A percentile compares a stretch with the other conserved stretches of the same genome.
Conservation (phyloP, 2,113 vertebrate species). For the Glareola pratincola region DNA sequence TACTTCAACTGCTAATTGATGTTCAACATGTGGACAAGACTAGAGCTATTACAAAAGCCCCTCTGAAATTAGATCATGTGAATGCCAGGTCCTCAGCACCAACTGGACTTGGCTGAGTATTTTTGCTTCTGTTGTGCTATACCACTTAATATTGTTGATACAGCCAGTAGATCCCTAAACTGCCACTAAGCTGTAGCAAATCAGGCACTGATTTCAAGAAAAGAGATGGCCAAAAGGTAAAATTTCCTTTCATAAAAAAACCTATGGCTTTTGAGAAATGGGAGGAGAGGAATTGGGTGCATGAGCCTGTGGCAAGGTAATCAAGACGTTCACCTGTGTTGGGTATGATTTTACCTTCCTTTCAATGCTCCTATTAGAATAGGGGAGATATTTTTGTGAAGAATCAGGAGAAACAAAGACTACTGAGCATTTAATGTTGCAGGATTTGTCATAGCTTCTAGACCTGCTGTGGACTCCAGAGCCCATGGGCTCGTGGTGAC, state of each 20-base stretch:
- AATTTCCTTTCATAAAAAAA: not conserved
- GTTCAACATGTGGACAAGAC: not conserved
- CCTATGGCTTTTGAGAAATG: not conserved
- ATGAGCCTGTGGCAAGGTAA: not conserved
- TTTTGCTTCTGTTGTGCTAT: not conserved
- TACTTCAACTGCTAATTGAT: not conserved
- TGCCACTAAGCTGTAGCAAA: not conserved
- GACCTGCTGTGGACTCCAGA: not conserved
- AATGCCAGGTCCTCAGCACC: not conserved
- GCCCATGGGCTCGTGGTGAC: not conserved
- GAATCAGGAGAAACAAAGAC: not conserved
- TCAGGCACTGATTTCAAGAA: not conserved
- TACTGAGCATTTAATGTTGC: not conserved
- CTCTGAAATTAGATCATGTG: not conserved
- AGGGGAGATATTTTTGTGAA: not conserved
- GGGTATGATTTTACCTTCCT: not conserved
- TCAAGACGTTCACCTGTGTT: not conserved
- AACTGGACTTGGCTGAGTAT: not conserved
- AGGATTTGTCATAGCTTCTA: not conserved
- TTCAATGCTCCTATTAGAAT: not conserved
- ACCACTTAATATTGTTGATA: not conserved
- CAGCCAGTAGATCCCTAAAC: not conserved
- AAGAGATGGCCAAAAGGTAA: not conserved
- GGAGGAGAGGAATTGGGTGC: not conserved
- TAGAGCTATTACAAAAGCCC: not conserved